Conservation (phyloP, 2,797 vertebrate genomes). For the Cirrhinus molitorella region DNA sequence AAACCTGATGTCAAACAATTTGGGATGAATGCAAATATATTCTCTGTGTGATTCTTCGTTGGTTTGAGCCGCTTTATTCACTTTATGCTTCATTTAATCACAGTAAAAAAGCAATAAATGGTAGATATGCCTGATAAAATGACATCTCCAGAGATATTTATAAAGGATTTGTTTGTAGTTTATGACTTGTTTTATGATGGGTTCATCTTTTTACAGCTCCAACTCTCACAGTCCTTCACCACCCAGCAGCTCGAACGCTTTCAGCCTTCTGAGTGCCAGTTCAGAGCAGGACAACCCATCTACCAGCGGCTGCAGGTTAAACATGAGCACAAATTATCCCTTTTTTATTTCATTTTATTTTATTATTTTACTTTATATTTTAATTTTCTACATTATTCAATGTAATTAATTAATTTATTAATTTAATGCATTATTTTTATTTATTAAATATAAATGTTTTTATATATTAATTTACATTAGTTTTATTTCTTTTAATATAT, state of each 20-base stretch:
- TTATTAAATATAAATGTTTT: background rate
- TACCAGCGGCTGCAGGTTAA: slow-evolving; percentile 90
- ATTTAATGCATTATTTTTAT: background rate
- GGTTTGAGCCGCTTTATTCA: background rate
- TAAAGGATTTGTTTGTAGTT: background rate
- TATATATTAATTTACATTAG: no score
- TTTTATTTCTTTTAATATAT: background rate
- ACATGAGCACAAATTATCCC: background rate
- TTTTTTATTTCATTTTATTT: background rate
- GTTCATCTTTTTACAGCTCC: slow-evolving; percentile 69
- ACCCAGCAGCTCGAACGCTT: slow-evolving; percentile 85
- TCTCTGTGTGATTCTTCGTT: background rate
- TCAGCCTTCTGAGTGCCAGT: slow-evolving; percentile 86
- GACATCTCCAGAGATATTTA: background rate
- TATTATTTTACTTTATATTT: background rate
- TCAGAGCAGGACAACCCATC: slow-evolving; percentile 90
- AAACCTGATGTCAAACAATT: background rate
- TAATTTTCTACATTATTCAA: background rate
- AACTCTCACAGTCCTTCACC: slow-evolving; percentile 82
- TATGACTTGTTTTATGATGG: slow-evolving; percentile 1
- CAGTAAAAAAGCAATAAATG: background rate
- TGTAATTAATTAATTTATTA: no score
- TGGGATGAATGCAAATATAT: background rate
- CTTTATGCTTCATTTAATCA: background rate
- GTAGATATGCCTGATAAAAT: slow-evolving; percentile 5